These are phyloP conservation scores for Darwinula stevensoni DNA, from an alignment of 2,888 invertebrate genomes.

Conservation along the genomic window DNA sequence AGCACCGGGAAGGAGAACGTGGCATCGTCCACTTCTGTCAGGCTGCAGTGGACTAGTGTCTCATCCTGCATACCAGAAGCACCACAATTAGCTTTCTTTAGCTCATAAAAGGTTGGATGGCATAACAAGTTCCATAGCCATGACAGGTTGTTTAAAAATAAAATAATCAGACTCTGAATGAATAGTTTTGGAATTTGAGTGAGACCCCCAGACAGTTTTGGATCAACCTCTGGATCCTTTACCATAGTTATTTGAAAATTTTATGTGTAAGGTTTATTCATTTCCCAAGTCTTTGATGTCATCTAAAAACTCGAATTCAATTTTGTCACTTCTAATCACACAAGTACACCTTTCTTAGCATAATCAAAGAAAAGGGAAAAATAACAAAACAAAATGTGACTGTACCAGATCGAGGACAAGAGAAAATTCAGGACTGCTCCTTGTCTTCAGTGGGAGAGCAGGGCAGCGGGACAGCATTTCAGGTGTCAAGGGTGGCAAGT, in stretches of 20 bases:
- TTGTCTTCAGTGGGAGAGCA: slow-evolving; percentile 63
- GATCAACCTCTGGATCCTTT: too few relatives aligned
- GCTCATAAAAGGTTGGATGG: slow-evolving; percentile 1
- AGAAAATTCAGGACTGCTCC: slow-evolving; percentile 65
- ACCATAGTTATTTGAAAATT: too few relatives aligned
- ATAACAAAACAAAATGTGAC: slow-evolving; percentile 14
- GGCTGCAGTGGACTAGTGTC: slow-evolving; percentile 77
- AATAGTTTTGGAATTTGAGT: too few relatives aligned
- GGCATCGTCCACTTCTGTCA: slow-evolving; percentile 67
- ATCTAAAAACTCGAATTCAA: not conserved
- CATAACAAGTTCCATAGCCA: not conserved
- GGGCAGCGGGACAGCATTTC: slow-evolving; percentile 43
- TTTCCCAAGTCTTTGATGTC: too few relatives aligned
- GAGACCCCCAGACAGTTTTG: too few relatives aligned
- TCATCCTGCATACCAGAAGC: slow-evolving; percentile 34
- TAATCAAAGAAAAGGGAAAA: slow-evolving; percentile 4
- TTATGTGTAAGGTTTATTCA: too few relatives aligned
- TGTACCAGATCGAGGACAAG: slow-evolving; percentile 44
- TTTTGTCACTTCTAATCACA: too few relatives aligned
- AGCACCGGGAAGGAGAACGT: slow-evolving; percentile 72
- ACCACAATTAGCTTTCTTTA: slow-evolving; percentile 5
- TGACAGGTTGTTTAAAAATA: not conserved
- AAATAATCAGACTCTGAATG: not conserved
- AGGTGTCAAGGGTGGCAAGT: slow-evolving; percentile 46
- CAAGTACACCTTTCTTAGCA: too few relatives aligned